Conservation (phyloP, 2,888 invertebrate genomes). For the Epicampocera succincta region DNA sequence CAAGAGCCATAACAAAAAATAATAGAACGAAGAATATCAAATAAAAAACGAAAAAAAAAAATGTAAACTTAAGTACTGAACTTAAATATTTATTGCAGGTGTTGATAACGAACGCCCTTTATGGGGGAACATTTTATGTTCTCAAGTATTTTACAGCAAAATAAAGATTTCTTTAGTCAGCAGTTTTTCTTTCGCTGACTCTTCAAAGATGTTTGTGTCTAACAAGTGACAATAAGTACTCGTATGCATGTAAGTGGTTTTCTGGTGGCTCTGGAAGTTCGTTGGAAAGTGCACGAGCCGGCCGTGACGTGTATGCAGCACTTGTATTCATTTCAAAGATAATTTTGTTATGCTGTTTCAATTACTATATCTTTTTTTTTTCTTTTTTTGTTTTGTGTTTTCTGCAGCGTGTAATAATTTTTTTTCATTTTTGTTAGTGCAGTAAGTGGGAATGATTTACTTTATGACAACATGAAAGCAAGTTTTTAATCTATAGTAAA, state of each 20-base stretch:
- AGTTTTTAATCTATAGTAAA: slow-evolving; percentile 67
- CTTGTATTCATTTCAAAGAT: slow-evolving; percentile 31
- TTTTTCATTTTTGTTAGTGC: not conserved
- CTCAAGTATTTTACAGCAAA: slow-evolving; percentile 19
- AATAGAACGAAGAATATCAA: not conserved
- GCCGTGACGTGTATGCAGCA: slow-evolving; percentile 5
- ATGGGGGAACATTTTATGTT: slow-evolving; percentile 10
- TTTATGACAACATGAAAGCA: slow-evolving; percentile 68
- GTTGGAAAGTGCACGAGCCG: slow-evolving; percentile 28
- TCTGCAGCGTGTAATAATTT: slow-evolving; percentile 12
- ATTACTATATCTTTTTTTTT: not conserved
- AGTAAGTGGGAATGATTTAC: slow-evolving; percentile 50
- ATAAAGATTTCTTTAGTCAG: slow-evolving; percentile 48
- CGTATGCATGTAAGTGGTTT: slow-evolving; percentile 46
- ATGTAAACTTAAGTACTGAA: slow-evolving; percentile 46
- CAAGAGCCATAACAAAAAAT: not conserved
- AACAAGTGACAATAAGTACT: slow-evolving; percentile 57
- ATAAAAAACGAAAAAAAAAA: slow-evolving; percentile 3
- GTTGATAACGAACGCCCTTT: slow-evolving; percentile 63
- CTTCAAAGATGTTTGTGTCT: slow-evolving; percentile 15
- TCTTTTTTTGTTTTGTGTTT: not conserved
- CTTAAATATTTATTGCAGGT: slow-evolving; percentile 62
- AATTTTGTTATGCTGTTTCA: slow-evolving; percentile 9
- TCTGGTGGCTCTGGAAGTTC: not conserved
- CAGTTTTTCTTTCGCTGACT: slow-evolving; percentile 9